Evolutionary conservation across 1,140 invertebrate genomes (phyloP), one percentile per base, ranked within the genome.

Genomic region (Heliconius eleuchia): DNA sequence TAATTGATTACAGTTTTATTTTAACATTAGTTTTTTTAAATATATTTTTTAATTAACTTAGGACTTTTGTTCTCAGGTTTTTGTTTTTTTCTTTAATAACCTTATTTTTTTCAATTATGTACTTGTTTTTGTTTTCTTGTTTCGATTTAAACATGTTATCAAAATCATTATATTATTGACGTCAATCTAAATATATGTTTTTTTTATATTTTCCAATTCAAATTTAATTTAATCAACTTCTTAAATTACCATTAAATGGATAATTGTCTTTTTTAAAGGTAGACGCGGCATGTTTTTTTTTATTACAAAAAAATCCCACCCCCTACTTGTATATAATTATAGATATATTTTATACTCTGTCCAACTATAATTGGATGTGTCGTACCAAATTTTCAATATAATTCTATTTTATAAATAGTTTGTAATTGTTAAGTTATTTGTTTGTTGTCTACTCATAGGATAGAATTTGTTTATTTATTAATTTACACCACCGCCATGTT

Each of bases 311-410:
- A 66, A 27, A 57, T 57, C 19, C 19, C n/a, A 72, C 71, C 71
- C 70, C 71, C 71, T 72, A 42, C 42, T 30, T 73, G 72, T 73
- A 50, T 73, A 73, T 73, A 73, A 46, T 73, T 39, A 39, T 73
- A 66, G 27, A 30, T 71, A 77, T 46, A 70, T 78, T 79, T 80
- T 75, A 74, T 82, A 73, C 70, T 80, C 81, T 89, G 80, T 90
- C 89, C 88, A 90, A 88, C 83, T 81, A 76, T 57, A 84, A 90
- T 90, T 89, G 89, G 89, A 90, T 90, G 87, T 87, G 74, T 88
- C 80, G 85, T 88, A 90, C 89, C 89, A 90, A 90, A 90, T 87
- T 87, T 76, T 83, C 80, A 83, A 83, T 86, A 27, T 87, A 85
- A 77, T 78, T 77, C 27, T 80, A 83, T 82, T 80, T 82, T 83